Evolutionary conservation across 1,140 invertebrate genomes (phyloP).

Genomic region (Drosophila nigrodunni): DNA sequence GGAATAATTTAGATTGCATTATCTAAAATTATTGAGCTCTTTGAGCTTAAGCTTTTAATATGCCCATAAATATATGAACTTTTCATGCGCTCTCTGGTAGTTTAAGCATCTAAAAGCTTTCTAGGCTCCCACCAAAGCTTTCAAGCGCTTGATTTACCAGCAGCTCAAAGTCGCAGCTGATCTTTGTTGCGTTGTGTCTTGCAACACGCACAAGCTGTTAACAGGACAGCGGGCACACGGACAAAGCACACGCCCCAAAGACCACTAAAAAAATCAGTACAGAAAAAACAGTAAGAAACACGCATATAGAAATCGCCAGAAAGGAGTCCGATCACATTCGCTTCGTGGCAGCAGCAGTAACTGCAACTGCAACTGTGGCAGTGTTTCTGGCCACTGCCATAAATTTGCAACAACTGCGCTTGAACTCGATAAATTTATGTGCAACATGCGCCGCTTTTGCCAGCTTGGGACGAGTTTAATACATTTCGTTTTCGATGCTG

Average conservation of each 20-base stretch:
- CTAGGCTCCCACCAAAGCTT: too few relatives aligned
- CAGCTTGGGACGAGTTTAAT: conserved; percentile 69
- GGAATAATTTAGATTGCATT: too few relatives aligned
- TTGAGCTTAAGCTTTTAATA: too few relatives aligned
- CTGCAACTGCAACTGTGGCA: not conserved
- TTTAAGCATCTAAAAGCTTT: too few relatives aligned
- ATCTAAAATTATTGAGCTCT: too few relatives aligned
- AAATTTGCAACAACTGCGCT: conserved; percentile 65
- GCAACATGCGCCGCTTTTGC: conserved; percentile 71
- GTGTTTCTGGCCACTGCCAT: conserved; percentile 50
- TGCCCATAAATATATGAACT: too few relatives aligned
- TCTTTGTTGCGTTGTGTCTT: not conserved
- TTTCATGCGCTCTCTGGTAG: too few relatives aligned
- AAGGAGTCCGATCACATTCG: conserved; percentile 24
- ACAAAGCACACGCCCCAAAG: conserved; percentile 29
- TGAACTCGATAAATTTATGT: conserved; percentile 80
- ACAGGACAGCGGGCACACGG: conserved; percentile 61
- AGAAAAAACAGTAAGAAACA: conserved; percentile 7
- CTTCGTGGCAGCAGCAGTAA: too few relatives aligned
- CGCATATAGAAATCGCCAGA: not conserved
- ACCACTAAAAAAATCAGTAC: not conserved
- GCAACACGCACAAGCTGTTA: conserved; percentile 63
- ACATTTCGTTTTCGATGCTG: conserved; percentile 40
- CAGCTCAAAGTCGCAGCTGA: too few relatives aligned
- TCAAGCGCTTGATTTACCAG: too few relatives aligned